phyloP scores from a whole-genome alignment of 2,113 vertebrate species.

The Eurystomus gularis region DNA sequence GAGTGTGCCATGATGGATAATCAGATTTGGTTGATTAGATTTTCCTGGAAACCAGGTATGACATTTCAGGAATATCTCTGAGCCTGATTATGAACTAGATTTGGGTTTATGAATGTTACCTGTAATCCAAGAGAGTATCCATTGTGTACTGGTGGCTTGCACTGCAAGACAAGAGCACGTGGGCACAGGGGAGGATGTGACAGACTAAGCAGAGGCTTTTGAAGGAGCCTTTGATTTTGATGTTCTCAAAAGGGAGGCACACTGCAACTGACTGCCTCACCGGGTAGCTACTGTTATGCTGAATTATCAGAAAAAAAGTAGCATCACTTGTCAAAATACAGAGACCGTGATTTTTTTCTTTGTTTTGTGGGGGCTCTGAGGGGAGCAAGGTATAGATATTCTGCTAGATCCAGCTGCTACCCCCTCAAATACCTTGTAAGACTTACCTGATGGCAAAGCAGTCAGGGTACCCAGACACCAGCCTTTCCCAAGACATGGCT shows the following conservation, averaged over 20 bases:
- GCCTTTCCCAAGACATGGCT: background rate
- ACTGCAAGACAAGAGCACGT: background rate
- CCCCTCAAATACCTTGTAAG: background rate
- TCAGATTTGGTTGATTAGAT: background rate
- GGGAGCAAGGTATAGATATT: background rate
- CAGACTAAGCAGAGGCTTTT: background rate
- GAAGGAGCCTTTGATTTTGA: background rate
- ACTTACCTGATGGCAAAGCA: background rate
- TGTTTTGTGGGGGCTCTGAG: background rate
- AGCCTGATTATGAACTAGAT: background rate
- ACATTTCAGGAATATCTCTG: background rate
- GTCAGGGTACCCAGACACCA: background rate
- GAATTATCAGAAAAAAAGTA: background rate
- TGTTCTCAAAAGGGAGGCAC: background rate
- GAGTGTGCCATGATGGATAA: background rate
- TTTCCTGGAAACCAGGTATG: background rate
- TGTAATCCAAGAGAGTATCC: background rate
- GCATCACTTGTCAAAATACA: background rate
- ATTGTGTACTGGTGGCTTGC: background rate
- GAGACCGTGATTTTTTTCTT: background rate
- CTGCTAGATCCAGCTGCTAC: background rate
- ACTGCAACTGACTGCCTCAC: background rate
- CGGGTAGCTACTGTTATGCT: background rate
- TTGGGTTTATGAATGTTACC: background rate
- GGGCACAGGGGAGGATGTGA: background rate